These are phyloP conservation scores for Drusus annulatus DNA, from an alignment of 1,140 invertebrate genomes.

Conservation along the genomic window DNA sequence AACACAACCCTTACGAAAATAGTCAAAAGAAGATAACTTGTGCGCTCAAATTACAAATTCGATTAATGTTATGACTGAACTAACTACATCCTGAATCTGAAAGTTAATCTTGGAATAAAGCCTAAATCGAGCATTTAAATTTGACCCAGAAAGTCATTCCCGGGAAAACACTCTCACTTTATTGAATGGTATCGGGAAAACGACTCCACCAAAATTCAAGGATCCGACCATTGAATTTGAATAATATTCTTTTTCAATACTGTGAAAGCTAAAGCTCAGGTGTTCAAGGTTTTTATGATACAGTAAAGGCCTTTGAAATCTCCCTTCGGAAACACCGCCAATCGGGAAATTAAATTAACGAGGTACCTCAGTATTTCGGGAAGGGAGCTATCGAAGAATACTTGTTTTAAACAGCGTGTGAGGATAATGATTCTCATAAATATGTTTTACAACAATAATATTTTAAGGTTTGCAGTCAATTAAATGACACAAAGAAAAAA, in stretches of 20 bases:
- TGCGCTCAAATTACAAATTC: too few species aligned
- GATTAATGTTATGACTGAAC: too few species aligned
- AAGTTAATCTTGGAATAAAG: not conserved
- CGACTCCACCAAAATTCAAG: not conserved
- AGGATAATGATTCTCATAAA: too few species aligned
- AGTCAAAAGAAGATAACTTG: too few species aligned
- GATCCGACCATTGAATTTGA: constrained; percentile 2
- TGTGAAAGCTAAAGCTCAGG: not conserved
- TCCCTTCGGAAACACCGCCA: not conserved
- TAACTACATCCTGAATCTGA: too few species aligned
- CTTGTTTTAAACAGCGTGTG: too few species aligned
- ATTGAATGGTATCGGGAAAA: too few species aligned
- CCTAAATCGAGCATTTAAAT: not conserved
- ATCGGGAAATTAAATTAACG: not conserved
- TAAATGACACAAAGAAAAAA: too few species aligned
- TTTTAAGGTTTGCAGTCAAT: too few species aligned
- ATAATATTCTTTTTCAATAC: constrained; percentile 8
- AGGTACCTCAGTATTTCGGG: not conserved
- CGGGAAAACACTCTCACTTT: not conserved
- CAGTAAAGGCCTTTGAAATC: not conserved
- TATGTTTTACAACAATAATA: too few species aligned
- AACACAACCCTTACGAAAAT: too few species aligned
- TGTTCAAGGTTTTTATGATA: constrained; percentile 8
- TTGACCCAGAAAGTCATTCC: not conserved
- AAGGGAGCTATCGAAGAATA: not conserved